phyloP scores from a whole-genome alignment of 2,797 vertebrate species.

The Acipenser transmontanus region DNA sequence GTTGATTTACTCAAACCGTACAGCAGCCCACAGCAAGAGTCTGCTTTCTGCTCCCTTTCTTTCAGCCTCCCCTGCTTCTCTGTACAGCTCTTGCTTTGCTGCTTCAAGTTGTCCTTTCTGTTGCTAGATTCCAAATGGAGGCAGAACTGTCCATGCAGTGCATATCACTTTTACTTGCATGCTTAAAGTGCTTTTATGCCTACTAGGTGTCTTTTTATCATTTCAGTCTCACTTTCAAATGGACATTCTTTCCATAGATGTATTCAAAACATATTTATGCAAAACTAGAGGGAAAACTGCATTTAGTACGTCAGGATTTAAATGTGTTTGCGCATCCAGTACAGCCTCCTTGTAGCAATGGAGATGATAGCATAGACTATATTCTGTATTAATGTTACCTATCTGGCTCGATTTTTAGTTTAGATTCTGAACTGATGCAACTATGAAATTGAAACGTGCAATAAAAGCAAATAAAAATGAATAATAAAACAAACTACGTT shows the following conservation, averaged over 20 bases:
- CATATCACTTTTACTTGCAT: conserved; percentile 23
- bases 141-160: background rate
- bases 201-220: background rate
- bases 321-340: no score
- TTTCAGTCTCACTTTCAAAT: background rate
- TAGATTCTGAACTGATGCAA: no score
- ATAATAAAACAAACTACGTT: no score
- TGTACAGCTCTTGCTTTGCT: background rate
- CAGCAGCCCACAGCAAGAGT: background rate
- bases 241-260: background rate
- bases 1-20: background rate
- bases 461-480: no score
- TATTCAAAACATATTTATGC: background rate
- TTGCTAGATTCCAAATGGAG: background rate
- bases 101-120: conserved; percentile 1
- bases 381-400: no score
- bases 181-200: conserved; percentile 11
- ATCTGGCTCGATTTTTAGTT: no score
- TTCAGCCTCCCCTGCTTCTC: background rate
- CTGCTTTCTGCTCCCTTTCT: background rate
- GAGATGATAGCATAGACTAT: no score
- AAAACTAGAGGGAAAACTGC: no score
- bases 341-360: no score
- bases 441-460: no score
- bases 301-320: no score